Conservation (phyloP, 1,140 invertebrate species). For the Saccostrea echinata region DNA sequence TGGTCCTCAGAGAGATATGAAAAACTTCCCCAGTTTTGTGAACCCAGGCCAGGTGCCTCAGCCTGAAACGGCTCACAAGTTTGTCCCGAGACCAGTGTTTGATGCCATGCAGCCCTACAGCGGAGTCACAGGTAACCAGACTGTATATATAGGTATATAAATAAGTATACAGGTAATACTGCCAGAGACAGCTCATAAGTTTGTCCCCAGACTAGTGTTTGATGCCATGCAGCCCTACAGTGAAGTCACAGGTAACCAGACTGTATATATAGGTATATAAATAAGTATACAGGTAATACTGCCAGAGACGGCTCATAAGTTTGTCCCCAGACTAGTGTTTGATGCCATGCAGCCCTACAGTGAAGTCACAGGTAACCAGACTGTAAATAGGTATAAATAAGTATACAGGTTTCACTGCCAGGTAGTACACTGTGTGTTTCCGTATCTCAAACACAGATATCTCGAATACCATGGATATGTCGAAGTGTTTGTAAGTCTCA, state of each 20-base stretch:
- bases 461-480: too few species aligned
- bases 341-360: not conserved
- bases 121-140: slow-evolving; percentile 34
- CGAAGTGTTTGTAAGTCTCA: too few species aligned
- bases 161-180: not conserved
- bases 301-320: not conserved
- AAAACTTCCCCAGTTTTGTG: not conserved
- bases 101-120: not conserved
- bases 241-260: not conserved
- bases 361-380: not conserved
- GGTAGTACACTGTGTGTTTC: too few species aligned
- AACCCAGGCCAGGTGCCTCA: not conserved
- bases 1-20: slow-evolving; percentile 24
- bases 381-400: too few species aligned
- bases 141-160: too few species aligned
- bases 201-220: not conserved
- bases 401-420: not conserved
- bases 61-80: not conserved
- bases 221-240: not conserved
- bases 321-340: not conserved
- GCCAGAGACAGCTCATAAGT: not conserved
- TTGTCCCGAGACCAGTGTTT: not conserved
- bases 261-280: too few species aligned
- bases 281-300: not conserved
- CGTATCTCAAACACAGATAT: too few species aligned